Percentiles rank a stretch among this genome's conserved stretches.
phyloP scores from a whole-genome alignment of 2,888 invertebrate genomes.

The Strigamia maritima region DNA sequence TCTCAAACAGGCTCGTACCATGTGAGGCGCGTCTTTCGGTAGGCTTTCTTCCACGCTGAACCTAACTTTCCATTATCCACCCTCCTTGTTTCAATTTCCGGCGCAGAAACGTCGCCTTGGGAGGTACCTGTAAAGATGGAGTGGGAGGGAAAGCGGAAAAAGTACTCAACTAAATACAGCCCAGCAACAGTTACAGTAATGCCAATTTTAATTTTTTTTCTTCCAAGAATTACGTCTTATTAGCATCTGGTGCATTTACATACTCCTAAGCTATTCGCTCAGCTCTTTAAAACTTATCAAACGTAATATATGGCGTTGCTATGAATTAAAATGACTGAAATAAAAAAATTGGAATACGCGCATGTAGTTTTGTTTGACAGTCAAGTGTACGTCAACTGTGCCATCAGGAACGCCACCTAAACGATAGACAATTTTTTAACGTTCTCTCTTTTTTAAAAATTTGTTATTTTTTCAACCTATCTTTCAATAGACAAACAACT shows the following conservation, averaged over 20 bases:
- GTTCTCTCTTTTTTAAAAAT: too few species aligned
- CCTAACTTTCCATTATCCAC: constrained; percentile 10
- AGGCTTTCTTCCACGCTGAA: not conserved
- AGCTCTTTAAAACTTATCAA: too few species aligned
- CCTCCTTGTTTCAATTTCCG: constrained; percentile 23
- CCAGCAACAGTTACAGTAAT: not conserved
- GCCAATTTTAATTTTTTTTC: not conserved
- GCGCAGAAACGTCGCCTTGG: constrained; percentile 16
- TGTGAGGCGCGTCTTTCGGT: not conserved
- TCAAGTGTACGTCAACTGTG: too few species aligned
- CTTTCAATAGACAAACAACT: too few species aligned
- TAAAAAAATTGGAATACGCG: too few species aligned
- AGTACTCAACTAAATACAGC: constrained; percentile 13
- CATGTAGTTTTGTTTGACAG: too few species aligned
- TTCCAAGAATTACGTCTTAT: not conserved
- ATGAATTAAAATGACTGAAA: too few species aligned
- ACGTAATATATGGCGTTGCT: too few species aligned
- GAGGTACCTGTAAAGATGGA: not conserved
- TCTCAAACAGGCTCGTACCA: constrained; percentile 1
- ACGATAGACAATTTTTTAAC: too few species aligned
- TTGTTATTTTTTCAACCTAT: too few species aligned
- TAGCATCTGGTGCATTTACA: not conserved
- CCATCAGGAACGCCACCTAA: too few species aligned
- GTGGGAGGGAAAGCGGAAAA: not conserved
- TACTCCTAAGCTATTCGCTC: not conserved